Evolutionary conservation across 2,113 vertebrate species (phyloP), one percentile per base, ranked within the genome.

Genomic region (Onychostruthus taczanowskii): DNA sequence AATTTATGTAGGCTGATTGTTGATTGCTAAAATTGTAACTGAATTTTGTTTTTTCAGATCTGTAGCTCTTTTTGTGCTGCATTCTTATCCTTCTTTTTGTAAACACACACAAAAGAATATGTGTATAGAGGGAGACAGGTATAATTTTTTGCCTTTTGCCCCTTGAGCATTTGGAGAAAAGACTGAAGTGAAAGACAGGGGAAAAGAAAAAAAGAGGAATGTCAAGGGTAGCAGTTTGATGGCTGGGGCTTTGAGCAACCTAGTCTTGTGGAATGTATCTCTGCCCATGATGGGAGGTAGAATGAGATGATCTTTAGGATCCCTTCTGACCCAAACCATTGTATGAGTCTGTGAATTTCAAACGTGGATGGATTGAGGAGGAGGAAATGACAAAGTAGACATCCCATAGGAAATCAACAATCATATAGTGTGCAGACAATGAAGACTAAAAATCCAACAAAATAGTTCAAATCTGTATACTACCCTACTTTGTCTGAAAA

Each of bases 1-100:
- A 96, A 97, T 96, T 97, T 97, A 93, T 96, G 79, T 93, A 92
- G 41, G 56, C 41, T 79, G 79, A 13, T 94, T 41, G 49, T 81
- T 93, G 80, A 93, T 97, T 87, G 87, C 53, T 83, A 85, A 97
- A 97, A 94, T 5, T 47, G 49, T 88, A 88, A 22, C 72, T 78
- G 69, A 24, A 77, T 82, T 95, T 92, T 85, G 58, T 91, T 95
- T 96, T 87, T 86, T 78, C 72, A 74, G 35, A 88, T 95, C 61
- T 83, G 43, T 66, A 66, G 46, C 26, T 44, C 41, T 82, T 91
- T 53, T 63, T 44, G 41, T 37, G 37, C 47, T 66, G 41, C 4
- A 1, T 83, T 90, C 31, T 70, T 87, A 37, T 6, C 18, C 31
- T 64, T 69, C 47, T 49, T 8, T 62, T 72, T 55, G 39, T 66